Evolutionary conservation across 92 coral and sea anemone species (phyloP).

Genomic region (Diadumene lineata): DNA sequence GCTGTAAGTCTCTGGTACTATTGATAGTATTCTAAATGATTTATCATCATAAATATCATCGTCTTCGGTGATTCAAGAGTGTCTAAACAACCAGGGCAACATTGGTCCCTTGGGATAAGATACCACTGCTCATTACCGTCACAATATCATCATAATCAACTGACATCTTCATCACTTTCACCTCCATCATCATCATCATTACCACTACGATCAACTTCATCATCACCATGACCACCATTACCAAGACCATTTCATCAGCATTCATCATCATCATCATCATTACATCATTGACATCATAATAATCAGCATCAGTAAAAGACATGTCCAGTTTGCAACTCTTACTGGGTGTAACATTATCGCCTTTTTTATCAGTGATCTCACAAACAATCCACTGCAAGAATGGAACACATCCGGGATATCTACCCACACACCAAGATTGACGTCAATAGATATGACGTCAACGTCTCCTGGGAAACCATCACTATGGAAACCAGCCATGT

Average conservation of each 20-base stretch:
- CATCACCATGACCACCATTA: background rate
- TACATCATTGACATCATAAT: too few species aligned
- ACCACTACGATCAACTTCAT: background rate
- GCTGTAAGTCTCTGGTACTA: slow-evolving; percentile 13
- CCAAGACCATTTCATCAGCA: background rate
- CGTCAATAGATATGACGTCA: slow-evolving; percentile 22
- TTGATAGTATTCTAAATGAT: background rate
- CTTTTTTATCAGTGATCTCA: slow-evolving; percentile 16
- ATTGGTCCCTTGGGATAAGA: too few species aligned
- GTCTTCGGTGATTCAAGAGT: too few species aligned
- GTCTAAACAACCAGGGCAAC: too few species aligned
- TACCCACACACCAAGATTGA: slow-evolving; percentile 12
- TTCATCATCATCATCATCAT: background rate
- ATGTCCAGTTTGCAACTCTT: too few species aligned
- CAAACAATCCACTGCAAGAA: slow-evolving; percentile 19
- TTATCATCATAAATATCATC: too few species aligned
- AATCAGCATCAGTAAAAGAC: too few species aligned
- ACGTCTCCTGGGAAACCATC: slow-evolving; percentile 11
- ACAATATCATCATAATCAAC: too few species aligned
- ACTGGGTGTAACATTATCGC: background rate
- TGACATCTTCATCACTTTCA: background rate
- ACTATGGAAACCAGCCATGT: slow-evolving; percentile 21
- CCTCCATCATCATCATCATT: background rate
- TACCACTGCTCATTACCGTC: too few species aligned
- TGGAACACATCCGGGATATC: slow-evolving; percentile 23